Percentiles rank a stretch among this genome's conserved stretches.
Conservation (phyloP, 2,113 vertebrate genomes). For the Campylomormyrus numenius region DNA sequence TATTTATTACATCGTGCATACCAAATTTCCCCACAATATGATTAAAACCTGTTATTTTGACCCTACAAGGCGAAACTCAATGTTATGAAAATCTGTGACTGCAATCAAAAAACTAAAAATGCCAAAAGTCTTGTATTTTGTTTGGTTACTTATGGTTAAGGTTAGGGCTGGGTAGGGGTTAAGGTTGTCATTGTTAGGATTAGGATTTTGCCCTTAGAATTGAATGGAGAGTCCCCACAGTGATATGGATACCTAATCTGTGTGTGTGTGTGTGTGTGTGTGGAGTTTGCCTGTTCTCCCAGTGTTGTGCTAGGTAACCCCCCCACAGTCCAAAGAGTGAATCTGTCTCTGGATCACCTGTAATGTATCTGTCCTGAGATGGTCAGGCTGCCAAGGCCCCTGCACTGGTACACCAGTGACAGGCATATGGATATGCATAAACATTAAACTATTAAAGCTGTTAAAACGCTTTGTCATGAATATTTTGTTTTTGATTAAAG, state of each 20-base stretch:
- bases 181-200: too few species aligned
- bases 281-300: neutral
- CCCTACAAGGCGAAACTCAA: too few species aligned
- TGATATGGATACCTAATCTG: too few species aligned
- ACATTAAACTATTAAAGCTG: neutral
- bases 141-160: too few species aligned
- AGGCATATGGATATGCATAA: neutral
- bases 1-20: neutral
- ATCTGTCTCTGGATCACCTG: neutral
- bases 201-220: too few species aligned
- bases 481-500: neutral
- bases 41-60: too few species aligned
- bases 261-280: neutral
- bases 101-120: too few species aligned
- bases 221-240: too few species aligned
- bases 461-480: neutral
- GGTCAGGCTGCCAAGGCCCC: neutral
- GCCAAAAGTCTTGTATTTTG: too few species aligned
- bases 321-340: neutral
- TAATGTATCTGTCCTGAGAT: neutral
- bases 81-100: too few species aligned
- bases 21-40: neutral
- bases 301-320: neutral
- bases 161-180: too few species aligned
- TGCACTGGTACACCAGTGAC: neutral